A percentile compares a stretch with the other conserved stretches of the same genome.
Evolutionary conservation across 2,797 vertebrate genomes (phyloP).

Genomic region (Cryptoprocta ferox): DNA sequence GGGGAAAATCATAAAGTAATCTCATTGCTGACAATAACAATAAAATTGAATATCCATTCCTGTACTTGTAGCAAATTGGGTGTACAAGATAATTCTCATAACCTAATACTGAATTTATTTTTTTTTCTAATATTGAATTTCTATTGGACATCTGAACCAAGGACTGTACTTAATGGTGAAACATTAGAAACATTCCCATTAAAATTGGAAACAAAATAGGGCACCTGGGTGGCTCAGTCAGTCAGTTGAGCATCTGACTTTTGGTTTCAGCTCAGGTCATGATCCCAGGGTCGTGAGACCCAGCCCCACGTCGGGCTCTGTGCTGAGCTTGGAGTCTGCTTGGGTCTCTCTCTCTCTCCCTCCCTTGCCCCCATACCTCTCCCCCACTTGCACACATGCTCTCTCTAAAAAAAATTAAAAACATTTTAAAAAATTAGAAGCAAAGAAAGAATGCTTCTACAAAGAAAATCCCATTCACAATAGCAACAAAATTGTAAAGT

Average conservation of each 20-base stretch:
- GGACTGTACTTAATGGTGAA: background rate
- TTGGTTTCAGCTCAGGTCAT: too few relatives aligned
- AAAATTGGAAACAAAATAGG: background rate
- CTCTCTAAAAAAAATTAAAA: too few relatives aligned
- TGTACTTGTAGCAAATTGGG: background rate
- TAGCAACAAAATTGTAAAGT: background rate
- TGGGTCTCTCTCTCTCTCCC: too few relatives aligned
- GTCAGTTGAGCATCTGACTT: too few relatives aligned
- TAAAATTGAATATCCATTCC: background rate
- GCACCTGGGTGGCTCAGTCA: too few relatives aligned
- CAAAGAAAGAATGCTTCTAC: background rate
- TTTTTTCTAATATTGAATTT: background rate
- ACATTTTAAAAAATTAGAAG: background rate
- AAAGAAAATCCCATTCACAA: background rate
- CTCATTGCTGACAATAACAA: background rate
- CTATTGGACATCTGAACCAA: background rate
- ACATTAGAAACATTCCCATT: background rate
- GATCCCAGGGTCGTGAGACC: too few relatives aligned
- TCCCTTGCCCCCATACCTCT: too few relatives aligned
- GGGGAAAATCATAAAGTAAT: background rate
- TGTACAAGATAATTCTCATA: background rate
- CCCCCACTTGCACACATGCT: too few relatives aligned
- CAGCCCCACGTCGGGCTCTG: too few relatives aligned
- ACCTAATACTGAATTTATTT: background rate
- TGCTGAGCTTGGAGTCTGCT: too few relatives aligned